Percentiles rank a stretch among this genome's conserved stretches.
These are phyloP conservation scores for Aphyosemion australe DNA, from an alignment of 2,113 vertebrate genomes.

Conservation along the genomic window DNA sequence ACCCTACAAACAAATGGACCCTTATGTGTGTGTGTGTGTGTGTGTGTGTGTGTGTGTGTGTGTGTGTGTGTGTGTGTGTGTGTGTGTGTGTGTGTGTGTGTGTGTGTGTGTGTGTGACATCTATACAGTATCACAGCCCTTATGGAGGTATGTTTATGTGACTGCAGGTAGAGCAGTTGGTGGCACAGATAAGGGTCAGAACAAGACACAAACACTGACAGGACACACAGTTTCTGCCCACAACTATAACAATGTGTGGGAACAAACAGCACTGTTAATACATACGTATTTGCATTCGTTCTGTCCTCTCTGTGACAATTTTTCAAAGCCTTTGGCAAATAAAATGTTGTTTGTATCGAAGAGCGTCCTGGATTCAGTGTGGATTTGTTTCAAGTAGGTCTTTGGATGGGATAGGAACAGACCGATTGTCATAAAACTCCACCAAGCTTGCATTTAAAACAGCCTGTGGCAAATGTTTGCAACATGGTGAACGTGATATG, in stretches of 20 bases:
- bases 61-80: no score
- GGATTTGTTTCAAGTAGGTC: not conserved
- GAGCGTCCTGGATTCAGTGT: not conserved
- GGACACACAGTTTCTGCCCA: not conserved
- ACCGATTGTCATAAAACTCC: not conserved
- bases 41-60: no score
- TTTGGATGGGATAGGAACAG: not conserved
- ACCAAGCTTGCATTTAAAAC: not conserved
- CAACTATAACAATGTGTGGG: not conserved
- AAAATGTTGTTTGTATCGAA: not conserved
- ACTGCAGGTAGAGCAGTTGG: not conserved
- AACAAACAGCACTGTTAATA: not conserved
- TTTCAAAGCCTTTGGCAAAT: not conserved
- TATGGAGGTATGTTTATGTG: not conserved
- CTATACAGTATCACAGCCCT: no score
- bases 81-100: no score
- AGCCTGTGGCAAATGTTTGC: slow-evolving; percentile 3
- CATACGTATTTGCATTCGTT: not conserved
- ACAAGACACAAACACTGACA: no score
- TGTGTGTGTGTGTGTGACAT: no score
- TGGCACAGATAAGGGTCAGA: no score
- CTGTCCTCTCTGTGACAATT: not conserved
- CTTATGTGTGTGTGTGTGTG: no score
- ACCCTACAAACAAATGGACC: no score
- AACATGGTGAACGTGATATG: not conserved